Conservation (phyloP, 1,140 invertebrate species). For the Papilio dardanus region DNA sequence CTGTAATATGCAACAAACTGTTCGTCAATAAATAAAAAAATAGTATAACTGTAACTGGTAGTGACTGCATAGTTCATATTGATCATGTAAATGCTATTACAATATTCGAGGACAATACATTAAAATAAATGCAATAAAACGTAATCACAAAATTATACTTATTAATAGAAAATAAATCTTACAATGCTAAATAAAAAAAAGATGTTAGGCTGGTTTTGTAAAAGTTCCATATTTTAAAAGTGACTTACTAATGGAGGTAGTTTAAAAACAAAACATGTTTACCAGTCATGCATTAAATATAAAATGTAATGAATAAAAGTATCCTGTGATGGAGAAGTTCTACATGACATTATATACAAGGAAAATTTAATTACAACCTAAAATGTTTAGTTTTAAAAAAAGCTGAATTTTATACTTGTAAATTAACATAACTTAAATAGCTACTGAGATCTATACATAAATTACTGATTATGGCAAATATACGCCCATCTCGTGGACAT, state of each 20-base stretch:
- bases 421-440: constrained; percentile 57
- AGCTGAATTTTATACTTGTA: constrained; percentile 53
- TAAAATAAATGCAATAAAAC: constrained; percentile 5
- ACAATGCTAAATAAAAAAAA: not conserved
- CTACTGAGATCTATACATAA: constrained; percentile 74
- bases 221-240: constrained; percentile 43
- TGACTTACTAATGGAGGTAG: constrained; percentile 60
- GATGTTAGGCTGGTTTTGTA: not conserved
- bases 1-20: not conserved
- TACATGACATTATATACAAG: constrained; percentile 52
- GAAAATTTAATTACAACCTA: constrained; percentile 46
- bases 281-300: constrained; percentile 43
- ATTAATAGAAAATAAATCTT: constrained; percentile 1
- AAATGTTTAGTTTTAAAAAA: constrained; percentile 45
- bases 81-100: not conserved
- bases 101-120: not conserved
- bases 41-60: not conserved
- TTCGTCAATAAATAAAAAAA: not conserved
- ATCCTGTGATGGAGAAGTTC: constrained; percentile 28
- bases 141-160: not conserved
- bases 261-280: constrained; percentile 52
- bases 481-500: constrained; percentile 42
- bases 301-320: not conserved
- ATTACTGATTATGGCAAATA: constrained; percentile 64
- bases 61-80: not conserved